Evolutionary conservation across 2,113 vertebrate species (phyloP).

Genomic region (Azemiops feae): DNA sequence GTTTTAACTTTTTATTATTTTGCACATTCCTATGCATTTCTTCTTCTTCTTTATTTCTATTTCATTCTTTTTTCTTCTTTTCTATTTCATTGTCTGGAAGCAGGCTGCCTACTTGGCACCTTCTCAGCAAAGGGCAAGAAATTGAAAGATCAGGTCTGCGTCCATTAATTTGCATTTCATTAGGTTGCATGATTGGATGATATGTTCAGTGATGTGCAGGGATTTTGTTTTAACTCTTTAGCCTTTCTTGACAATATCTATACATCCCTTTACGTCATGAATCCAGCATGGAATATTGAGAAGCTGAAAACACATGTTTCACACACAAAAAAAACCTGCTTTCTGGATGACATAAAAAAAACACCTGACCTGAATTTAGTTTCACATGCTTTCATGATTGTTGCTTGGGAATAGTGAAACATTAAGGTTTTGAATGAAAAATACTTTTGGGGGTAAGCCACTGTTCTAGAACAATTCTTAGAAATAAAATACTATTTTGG

Average conservation of each 20-base stretch:
- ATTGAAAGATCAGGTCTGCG: background rate
- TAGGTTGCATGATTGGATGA: background rate
- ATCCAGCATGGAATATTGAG: background rate
- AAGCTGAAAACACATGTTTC: background rate
- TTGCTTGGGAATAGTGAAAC: background rate
- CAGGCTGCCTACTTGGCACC: background rate
- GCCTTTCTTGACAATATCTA: background rate
- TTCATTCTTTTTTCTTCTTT: background rate
- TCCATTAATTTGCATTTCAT: background rate
- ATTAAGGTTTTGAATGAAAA: background rate
- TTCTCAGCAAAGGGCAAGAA: background rate
- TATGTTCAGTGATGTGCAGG: background rate
- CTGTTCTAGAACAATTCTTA: background rate
- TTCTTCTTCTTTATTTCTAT: background rate
- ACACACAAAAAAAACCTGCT: background rate
- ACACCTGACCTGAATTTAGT: background rate
- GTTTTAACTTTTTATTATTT: background rate
- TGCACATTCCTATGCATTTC: background rate
- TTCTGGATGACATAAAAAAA: background rate
- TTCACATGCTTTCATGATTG: background rate
- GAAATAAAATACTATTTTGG: background rate
- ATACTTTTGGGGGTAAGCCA: background rate
- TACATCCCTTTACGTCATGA: background rate
- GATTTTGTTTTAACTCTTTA: background rate
- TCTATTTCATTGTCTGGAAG: background rate